Conservation (phyloP, 2,797 vertebrate genomes). For the Rhinophrynus dorsalis region DNA sequence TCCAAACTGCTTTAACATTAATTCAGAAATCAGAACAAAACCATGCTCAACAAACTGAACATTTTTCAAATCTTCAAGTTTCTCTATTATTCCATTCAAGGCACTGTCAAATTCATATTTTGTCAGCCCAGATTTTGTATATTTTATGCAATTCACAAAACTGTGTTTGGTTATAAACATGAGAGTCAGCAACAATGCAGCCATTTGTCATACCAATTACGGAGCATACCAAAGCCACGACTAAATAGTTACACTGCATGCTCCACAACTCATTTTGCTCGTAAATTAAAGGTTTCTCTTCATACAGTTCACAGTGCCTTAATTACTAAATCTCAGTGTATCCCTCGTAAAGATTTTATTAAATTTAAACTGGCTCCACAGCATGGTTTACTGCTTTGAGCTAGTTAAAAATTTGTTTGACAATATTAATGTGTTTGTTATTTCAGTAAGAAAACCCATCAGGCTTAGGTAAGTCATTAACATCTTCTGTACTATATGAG, state of each 20-base stretch:
- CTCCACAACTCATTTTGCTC: conserved; percentile 1
- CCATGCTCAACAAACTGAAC: too few species aligned
- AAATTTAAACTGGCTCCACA: conserved; percentile 3
- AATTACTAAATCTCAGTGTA: conserved; percentile 3
- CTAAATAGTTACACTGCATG: conserved; percentile 19
- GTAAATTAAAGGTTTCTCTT: conserved; percentile 8
- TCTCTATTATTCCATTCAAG: neutral
- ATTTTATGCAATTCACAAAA: conserved; percentile 8
- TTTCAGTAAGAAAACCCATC: too few species aligned
- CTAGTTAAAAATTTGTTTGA: neutral
- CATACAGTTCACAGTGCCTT: conserved; percentile 3
- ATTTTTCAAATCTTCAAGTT: neutral
- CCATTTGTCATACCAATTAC: conserved; percentile 36
- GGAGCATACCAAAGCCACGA: conserved; percentile 13
- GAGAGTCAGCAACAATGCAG: conserved; percentile 15
- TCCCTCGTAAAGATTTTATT: conserved; percentile 25
- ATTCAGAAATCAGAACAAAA: too few species aligned
- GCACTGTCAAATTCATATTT: neutral
- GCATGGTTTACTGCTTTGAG: neutral
- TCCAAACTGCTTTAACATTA: too few species aligned
- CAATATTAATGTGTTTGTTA: neutral
- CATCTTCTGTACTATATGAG: too few species aligned
- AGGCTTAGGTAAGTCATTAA: too few species aligned
- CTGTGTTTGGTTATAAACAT: conserved; percentile 17
- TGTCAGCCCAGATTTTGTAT: neutral